Conservation (phyloP, 2,888 invertebrate genomes). For the Muschampia plurimacula region DNA sequence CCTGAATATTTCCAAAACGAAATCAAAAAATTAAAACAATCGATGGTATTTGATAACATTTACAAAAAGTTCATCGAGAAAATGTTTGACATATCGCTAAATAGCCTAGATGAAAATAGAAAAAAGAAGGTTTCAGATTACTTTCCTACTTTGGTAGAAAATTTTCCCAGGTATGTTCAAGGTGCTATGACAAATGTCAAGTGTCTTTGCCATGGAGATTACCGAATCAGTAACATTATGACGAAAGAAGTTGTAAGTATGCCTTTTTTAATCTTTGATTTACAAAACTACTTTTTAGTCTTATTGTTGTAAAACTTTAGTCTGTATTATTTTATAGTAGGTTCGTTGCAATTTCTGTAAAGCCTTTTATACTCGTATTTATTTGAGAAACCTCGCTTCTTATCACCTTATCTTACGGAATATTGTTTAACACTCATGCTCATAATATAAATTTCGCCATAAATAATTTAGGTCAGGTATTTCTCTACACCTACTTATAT, state of each 20-base stretch:
- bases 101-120: conserved; percentile 48
- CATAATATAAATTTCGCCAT: too few relatives aligned
- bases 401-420: too few relatives aligned
- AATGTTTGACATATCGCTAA: conserved; percentile 46
- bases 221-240: conserved; percentile 65
- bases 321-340: neutral
- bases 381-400: too few relatives aligned
- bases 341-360: too few relatives aligned
- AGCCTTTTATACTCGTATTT: too few relatives aligned
- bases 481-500: too few relatives aligned
- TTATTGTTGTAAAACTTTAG: neutral
- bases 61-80: conserved; percentile 50
- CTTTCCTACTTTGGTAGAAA: conserved; percentile 46
- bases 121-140: conserved; percentile 50
- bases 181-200: conserved; percentile 46
- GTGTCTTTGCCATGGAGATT: conserved; percentile 69
- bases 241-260: conserved; percentile 59
- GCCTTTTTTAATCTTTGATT: neutral
- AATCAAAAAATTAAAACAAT: conserved; percentile 48
- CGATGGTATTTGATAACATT: conserved; percentile 50
- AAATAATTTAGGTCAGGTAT: too few relatives aligned
- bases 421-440: too few relatives aligned
- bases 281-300: neutral
- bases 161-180: conserved; percentile 48
- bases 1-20: conserved; percentile 55